Base-by-base conservation (phyloP, 92 coral and sea anemone genomes). In the Porites cylindrica region DNA sequence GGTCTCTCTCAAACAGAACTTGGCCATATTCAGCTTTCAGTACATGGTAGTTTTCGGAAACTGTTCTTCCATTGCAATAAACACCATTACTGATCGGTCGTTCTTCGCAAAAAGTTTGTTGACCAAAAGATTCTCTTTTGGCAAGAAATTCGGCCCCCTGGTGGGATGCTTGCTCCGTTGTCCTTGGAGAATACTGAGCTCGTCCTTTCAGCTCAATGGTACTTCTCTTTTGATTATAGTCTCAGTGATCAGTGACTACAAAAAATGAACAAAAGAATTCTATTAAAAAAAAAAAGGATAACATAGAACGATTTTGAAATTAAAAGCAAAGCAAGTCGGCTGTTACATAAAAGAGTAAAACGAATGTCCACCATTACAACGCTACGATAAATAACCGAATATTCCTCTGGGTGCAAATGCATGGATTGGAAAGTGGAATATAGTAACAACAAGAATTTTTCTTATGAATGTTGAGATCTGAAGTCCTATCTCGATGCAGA, bases 1-100 rank as follows among this genome's bases (percentile, higher is more conserved):
- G 82, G 12, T 78, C 82, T 2, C 71, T 47, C 56, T 78, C 60
- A 64, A 78, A 78, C 19, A 63, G 62, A 63, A 10, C 60, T 62
- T 38, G 71, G 9, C 43, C 82, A 10, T 78, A 47, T 62, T 78
- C 82, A 0, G 32, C 50, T 18, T 18, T 12, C 18, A 65, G 51
- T 19, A 61, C 38, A 64, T 43, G 61, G 53, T 72, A 62, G 58
- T 64, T 59, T 0, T 18, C 19, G 10, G 66, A 59, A 50, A 14
- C 66, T 23, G 50, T 26, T 16, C 0, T 14, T 56, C 20, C 51
- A 19, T 14, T 54, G 65, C 8, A 43, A 6, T 10, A 17, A 4
- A 11, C 18, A 6, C 23, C 52, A 4, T 76, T 32, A 10, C 16
- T 19, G 65, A 12, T 53, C 14, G 47, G 50, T 52, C 16, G 43